phyloP scores from a whole-genome alignment of 2,888 invertebrate genomes.

The Netelia melanura region DNA sequence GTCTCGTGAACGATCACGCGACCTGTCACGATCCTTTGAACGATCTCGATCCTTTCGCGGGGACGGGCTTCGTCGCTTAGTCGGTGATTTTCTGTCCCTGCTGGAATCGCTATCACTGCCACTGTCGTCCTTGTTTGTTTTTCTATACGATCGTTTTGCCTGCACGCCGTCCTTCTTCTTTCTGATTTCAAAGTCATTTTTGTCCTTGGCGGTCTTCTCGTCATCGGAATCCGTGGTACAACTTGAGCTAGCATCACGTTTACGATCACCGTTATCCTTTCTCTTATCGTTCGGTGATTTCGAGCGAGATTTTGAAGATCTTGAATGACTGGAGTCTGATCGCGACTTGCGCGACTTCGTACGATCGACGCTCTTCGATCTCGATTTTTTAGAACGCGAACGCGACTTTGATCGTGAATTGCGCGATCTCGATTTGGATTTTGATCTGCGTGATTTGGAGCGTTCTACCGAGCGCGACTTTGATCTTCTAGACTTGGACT shows the following conservation, averaged over 20 bases:
- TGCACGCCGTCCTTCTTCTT: conserved; percentile 93
- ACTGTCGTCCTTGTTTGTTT: conserved; percentile 93
- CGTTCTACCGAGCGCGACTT: conserved; percentile 80
- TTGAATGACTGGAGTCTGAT: conserved; percentile 80
- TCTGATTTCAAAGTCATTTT: conserved; percentile 89
- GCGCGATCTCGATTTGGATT: conserved; percentile 79
- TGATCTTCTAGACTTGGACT: conserved; percentile 70
- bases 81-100: conserved; percentile 86
- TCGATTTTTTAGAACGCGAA: conserved; percentile 81
- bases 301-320: conserved; percentile 80
- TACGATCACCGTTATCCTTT: conserved; percentile 78
- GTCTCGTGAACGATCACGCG: conserved; percentile 85
- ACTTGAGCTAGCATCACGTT: conserved; percentile 77
- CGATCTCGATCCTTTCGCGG: conserved; percentile 83
- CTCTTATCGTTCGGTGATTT: conserved; percentile 79
- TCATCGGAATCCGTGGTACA: conserved; percentile 78
- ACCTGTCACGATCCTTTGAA: conserved; percentile 83
- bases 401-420: conserved; percentile 78
- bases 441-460: conserved; percentile 79
- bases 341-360: conserved; percentile 84
- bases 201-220: conserved; percentile 82
- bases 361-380: conserved; percentile 82
- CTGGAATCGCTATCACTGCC: conserved; percentile 87
- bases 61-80: conserved; percentile 80
- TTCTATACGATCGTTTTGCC: conserved; percentile 94